phyloP scores from a whole-genome alignment of 2,113 vertebrate genomes.

The Upupa epops region DNA sequence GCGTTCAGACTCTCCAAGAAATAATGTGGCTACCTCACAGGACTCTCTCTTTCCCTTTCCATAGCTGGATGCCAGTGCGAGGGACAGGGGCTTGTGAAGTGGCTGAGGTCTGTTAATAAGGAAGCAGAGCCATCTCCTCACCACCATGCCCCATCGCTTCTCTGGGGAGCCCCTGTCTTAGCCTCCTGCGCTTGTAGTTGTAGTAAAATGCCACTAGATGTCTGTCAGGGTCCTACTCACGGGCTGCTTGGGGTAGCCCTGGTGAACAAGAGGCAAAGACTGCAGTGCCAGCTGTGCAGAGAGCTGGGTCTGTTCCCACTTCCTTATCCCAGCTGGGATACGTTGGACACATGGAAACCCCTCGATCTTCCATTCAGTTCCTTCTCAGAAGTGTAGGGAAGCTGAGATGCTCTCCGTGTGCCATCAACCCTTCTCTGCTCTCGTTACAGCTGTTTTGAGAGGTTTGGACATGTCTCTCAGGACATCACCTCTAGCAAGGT shows the following conservation, averaged over 20 bases:
- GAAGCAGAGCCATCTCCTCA: not conserved
- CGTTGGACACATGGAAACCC: not conserved
- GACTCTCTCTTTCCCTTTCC: not conserved
- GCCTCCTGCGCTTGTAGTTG: not conserved
- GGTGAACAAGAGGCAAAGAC: not conserved
- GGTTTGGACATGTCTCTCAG: not conserved
- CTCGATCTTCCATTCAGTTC: not conserved
- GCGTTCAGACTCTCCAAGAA: not conserved
- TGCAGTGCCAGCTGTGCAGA: not conserved
- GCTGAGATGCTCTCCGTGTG: not conserved
- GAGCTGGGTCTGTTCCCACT: not conserved
- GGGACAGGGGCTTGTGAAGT: accelerated
- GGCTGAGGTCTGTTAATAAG: accelerated
- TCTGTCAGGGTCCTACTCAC: not conserved
- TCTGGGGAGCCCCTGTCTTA: not conserved
- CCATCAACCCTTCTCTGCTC: not conserved
- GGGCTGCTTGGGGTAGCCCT: not conserved
- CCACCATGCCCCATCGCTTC: not conserved
- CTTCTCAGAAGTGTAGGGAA: not conserved
- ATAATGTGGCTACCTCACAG: not conserved
- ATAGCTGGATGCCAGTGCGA: not conserved
- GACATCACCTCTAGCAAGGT: not conserved
- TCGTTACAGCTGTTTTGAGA: not conserved
- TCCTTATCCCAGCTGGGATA: not conserved
- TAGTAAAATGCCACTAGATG: not conserved